Base-by-base conservation (phyloP, 2,888 invertebrate genomes). In the Drosophila borealis region DNA sequence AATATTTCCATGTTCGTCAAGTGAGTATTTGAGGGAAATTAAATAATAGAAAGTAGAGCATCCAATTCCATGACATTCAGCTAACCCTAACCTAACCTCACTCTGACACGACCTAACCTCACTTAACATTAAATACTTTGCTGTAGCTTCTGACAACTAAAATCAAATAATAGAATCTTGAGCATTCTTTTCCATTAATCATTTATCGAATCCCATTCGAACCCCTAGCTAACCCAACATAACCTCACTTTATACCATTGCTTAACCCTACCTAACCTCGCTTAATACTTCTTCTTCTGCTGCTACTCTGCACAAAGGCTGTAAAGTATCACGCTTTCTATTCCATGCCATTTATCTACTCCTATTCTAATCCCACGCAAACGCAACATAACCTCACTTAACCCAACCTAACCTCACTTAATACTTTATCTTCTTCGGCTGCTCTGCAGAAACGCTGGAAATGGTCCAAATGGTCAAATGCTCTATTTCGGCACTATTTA, bases 401-500 rank as follows among this genome's bases (percentile, higher is more conserved):
- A 2, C 34, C 3, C n/a, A 5, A 37, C 5, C 13, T 14, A n/a
- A 46, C 29, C n/a, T 25, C 29, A 42, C 21, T 10, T 4, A 11
- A 13, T 1, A 1, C 36, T 13, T 36, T 8, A 29, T 29, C 29
- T 17, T 42, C 3, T 13, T 13, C n/a, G 13, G 3, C 5, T 19
- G 3, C 13, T 13, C 13, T 21, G 9, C 17, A 54, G 54, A 10
- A 54, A 54, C 19, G 2, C 0, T 13, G 8, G 9, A 11, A 10
- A 5, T 1, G 4, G 1, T 0, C 0, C 13, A 44, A 29, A 80
- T 14, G 48, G 67, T 10, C 17, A 42, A 25, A 13, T 13, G 14
- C 65, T 82, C 1, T 91, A 91, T 51, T 79, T 62, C 19, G 60
- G 81, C 14, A 90, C 90, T n/a, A n/a, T n/a, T n/a, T n/a, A n/a